Conservation (phyloP, 2,113 vertebrate genomes). For the Microtus ochrogaster region DNA sequence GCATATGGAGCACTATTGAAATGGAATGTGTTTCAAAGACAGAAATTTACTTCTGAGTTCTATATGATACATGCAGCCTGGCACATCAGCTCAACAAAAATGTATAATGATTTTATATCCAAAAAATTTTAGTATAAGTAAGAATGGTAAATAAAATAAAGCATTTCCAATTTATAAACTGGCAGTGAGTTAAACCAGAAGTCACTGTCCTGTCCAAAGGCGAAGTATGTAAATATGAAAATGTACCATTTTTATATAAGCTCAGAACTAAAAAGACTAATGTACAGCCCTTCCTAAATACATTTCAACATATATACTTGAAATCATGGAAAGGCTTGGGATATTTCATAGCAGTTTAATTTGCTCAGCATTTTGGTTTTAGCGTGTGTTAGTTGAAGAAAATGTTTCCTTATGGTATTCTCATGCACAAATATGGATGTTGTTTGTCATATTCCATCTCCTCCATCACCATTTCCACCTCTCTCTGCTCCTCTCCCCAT, state of each 20-base stretch:
- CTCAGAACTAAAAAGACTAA: neutral
- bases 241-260: neutral
- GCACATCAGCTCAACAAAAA: neutral
- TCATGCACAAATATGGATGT: too few relatives aligned
- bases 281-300: neutral
- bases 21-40: neutral
- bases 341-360: neutral
- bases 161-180: neutral
- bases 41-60: neutral
- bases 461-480: neutral
- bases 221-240: neutral
- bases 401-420: neutral
- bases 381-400: neutral
- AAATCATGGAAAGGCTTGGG: neutral
- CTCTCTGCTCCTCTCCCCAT: too few relatives aligned
- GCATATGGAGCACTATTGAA: neutral
- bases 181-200: neutral
- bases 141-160: neutral
- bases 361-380: neutral
- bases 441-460: neutral
- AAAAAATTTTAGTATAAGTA: neutral
- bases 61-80: neutral
- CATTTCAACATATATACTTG: neutral
- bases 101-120: neutral
- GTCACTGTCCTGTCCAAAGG: neutral